phyloP scores from a whole-genome alignment of 2,797 vertebrate genomes.

The Podargus strigoides region DNA sequence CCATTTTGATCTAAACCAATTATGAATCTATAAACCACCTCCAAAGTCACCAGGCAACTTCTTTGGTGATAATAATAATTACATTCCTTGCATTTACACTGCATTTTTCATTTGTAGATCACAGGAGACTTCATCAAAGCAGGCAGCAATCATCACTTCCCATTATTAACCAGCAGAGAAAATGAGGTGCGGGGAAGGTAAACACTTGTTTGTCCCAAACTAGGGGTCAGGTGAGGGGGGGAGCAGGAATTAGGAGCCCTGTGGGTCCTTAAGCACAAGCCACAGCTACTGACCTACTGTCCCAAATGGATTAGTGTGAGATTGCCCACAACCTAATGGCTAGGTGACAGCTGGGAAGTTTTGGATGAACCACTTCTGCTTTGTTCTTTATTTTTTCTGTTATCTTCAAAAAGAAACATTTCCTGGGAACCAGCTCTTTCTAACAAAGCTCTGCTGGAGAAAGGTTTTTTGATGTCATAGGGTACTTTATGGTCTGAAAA shows the following conservation, averaged over 20 bases:
- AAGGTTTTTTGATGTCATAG: neutral
- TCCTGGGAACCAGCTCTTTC: neutral
- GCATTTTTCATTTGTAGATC: constrained; percentile 26
- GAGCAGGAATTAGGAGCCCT: neutral
- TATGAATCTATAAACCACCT: constrained; percentile 38
- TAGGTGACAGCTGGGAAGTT: neutral
- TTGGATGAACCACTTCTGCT: neutral
- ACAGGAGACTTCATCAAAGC: constrained; percentile 49
- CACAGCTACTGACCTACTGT: neutral
- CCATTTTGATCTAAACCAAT: neutral
- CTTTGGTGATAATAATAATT: constrained; percentile 46
- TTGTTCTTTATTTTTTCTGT: neutral
- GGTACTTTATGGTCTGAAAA: neutral
- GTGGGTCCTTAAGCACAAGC: neutral
- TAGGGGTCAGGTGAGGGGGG: neutral
- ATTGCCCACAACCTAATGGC: neutral
- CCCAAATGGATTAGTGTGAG: neutral
- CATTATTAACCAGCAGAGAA: constrained; percentile 7
- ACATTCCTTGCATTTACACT: neutral
- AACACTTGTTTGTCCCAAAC: neutral
- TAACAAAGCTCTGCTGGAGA: neutral
- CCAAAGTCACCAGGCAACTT: neutral
- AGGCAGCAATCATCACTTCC: neutral
- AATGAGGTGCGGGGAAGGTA: neutral
- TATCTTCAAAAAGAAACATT: neutral